Conservation (phyloP, 2,797 vertebrate species). For the Mastacembelus armatus region DNA sequence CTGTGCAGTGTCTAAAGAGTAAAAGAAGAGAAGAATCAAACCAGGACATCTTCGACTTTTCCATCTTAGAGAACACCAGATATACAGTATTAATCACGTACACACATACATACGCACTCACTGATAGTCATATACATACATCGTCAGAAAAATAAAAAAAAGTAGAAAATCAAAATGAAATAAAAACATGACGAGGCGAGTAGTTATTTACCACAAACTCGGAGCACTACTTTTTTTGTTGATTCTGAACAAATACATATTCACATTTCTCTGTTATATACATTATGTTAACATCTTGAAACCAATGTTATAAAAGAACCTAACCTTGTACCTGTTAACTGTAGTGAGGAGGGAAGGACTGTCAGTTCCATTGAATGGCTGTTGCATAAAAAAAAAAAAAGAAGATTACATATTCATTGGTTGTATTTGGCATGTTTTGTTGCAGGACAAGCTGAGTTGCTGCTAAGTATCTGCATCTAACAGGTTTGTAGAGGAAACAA, state of each 20-base stretch:
- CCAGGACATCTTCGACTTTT: conserved; percentile 81
- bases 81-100: conserved; percentile 88
- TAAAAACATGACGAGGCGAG: conserved; percentile 82
- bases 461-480: conserved; percentile 55
- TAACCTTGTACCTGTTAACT: conserved; percentile 79
- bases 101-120: conserved; percentile 72
- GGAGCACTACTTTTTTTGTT: conserved; percentile 79
- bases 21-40: conserved; percentile 71
- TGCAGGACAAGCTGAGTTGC: conserved; percentile 45
- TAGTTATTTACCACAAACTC: conserved; percentile 84
- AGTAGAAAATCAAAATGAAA: conserved; percentile 71
- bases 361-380: conserved; percentile 67
- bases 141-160: conserved; percentile 69
- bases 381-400: conserved; percentile 62
- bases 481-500: conserved; percentile 54
- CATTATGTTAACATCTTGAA: conserved; percentile 79
- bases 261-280: conserved; percentile 88
- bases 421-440: conserved; percentile 80
- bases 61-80: conserved; percentile 83
- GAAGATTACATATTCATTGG: conserved; percentile 57
- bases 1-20: conserved; percentile 79
- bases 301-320: conserved; percentile 71
- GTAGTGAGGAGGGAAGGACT: conserved; percentile 69
- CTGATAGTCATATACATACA: conserved; percentile 76
- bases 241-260: conserved; percentile 86